phyloP scores from a whole-genome alignment of 2,797 vertebrate genomes.

The Propithecus perrieri region DNA sequence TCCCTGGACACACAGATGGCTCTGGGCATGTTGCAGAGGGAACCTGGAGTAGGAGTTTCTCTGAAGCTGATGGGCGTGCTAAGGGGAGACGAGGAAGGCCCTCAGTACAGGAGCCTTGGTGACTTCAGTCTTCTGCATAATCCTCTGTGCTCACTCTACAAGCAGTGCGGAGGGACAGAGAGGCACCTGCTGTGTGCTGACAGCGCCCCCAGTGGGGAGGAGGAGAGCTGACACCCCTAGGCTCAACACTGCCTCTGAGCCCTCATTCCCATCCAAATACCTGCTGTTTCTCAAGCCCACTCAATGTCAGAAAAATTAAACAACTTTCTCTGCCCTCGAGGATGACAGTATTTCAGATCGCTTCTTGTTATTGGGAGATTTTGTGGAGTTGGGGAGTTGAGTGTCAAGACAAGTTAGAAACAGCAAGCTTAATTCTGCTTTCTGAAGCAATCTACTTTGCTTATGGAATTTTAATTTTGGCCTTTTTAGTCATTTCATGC shows the following conservation, averaged over 20 bases:
- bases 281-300: neutral
- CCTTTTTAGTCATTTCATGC: neutral
- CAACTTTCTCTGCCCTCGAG: neutral
- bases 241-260: neutral
- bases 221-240: neutral
- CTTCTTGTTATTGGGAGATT: neutral
- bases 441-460: neutral
- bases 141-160: neutral
- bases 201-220: neutral
- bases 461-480: neutral
- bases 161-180: neutral
- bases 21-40: neutral
- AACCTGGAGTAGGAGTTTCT: neutral
- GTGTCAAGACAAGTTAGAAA: neutral
- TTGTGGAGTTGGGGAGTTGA: neutral
- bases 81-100: neutral
- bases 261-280: neutral
- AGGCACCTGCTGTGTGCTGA: neutral
- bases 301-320: neutral
- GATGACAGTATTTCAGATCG: neutral
- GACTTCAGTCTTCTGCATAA: neutral
- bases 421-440: slow-evolving; percentile 4
- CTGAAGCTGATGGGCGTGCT: neutral
- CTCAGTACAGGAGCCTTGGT: neutral
- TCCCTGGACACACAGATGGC: neutral